Evolutionary conservation across 2,113 vertebrate genomes (phyloP), one percentile per base, ranked within the genome.

Genomic region (Boleophthalmus pectinirostris): DNA sequence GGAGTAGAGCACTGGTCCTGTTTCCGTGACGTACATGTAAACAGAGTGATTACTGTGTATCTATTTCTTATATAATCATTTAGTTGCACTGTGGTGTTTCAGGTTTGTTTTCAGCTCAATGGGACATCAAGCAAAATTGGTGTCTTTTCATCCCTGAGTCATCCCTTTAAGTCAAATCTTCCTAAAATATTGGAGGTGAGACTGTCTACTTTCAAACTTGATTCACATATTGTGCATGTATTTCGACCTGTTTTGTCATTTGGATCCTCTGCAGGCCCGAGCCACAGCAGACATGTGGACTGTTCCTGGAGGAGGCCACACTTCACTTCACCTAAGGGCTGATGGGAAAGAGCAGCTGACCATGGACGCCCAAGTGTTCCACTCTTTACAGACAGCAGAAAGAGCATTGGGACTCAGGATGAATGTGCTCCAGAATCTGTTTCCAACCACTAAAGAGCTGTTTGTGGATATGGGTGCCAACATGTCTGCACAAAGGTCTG

Each of bases 401-500:
- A 75, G 57, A 83, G 38, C 35, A 5, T 3, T 94, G 14, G 73
- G 74, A 5, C 29, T 91, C 69, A 89, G 67, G 2, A 3, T 93
- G 70, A 78, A 90, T 29, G 45, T 96, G 24, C 89, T 75, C 21
- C 95, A 96, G 83, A 85, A 75, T 6, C 21, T 95, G 47, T 60
- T 95, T 56, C 73, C 81, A 23, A 66, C 68, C 2, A 69, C 89
- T 51, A 69, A 75, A 15, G 77, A 90, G 23, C 65, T 93, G 47
- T 78, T 85, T 21, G 70, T 96, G 43, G 88, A 89, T 70, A 75
- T 96, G 49, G 74, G 75, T 1, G 82, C 93, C 76, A 95, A 94
- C 83, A 43, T 90, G 60, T 88, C 93, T 46, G 80, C 91, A 2
- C 85, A 94, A 81, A 96, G 95, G 96, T 96, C 83, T 70, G 38